Conservation (phyloP, 2,113 vertebrate species). For the Mus pahari region DNA sequence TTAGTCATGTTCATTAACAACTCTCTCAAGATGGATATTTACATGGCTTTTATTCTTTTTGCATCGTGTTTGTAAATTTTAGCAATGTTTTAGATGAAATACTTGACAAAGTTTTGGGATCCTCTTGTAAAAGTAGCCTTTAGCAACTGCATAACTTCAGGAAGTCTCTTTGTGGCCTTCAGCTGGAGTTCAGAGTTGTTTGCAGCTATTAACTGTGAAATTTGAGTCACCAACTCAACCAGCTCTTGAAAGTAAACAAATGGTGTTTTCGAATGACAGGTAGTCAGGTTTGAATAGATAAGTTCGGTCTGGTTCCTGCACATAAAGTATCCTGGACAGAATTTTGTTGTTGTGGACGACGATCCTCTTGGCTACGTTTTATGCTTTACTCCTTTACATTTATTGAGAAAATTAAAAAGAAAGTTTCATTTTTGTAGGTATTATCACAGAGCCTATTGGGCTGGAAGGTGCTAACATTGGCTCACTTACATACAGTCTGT, state of each 20-base stretch:
- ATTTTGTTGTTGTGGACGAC: neutral
- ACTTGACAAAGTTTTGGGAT: neutral
- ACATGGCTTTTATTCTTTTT: neutral
- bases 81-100: neutral
- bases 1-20: neutral
- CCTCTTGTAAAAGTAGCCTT: slow-evolving; percentile 8
- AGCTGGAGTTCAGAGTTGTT: neutral
- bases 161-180: neutral
- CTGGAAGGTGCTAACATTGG: neutral
- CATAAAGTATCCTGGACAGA: neutral
- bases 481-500: neutral
- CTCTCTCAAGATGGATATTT: neutral
- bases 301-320: neutral
- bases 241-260: neutral
- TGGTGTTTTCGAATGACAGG: neutral
- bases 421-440: neutral
- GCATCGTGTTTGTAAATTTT: neutral
- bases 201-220: neutral
- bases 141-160: neutral
- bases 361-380: neutral
- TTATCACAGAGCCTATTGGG: neutral
- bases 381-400: slow-evolving; percentile 29
- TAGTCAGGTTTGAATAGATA: neutral
- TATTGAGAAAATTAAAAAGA: neutral
- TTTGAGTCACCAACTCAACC: neutral